Percentiles rank a stretch among this genome's conserved stretches.
These are phyloP conservation scores for Rousettus madagascariensis DNA, from an alignment of 2,797 vertebrate genomes.

Conservation along the genomic window DNA sequence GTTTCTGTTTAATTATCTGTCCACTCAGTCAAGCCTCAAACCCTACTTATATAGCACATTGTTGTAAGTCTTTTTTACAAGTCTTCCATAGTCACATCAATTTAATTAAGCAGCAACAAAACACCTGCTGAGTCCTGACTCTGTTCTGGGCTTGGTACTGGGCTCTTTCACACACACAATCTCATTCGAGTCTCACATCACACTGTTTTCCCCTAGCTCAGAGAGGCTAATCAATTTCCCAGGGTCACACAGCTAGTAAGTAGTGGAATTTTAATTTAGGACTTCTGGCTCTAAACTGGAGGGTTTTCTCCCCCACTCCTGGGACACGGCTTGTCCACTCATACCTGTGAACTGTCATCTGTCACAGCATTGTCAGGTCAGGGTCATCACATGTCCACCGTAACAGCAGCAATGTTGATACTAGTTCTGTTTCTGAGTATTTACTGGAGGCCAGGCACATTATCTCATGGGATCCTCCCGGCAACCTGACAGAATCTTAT, in stretches of 20 bases:
- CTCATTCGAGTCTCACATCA: neutral
- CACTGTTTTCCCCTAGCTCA: neutral
- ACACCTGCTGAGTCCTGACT: neutral
- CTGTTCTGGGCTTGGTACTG: neutral
- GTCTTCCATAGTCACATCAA: neutral
- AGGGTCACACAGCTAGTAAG: neutral
- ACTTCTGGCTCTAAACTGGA: neutral
- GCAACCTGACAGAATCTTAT: neutral
- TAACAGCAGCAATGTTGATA: neutral
- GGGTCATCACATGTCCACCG: fast-evolving
- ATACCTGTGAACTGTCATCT: neutral
- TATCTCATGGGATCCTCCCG: neutral
- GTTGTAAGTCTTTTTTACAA: neutral
- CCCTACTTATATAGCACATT: neutral
- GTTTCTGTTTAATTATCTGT: neutral
- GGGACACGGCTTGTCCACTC: neutral
- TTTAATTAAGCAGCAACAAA: neutral
- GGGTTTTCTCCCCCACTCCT: neutral
- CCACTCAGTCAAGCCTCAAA: neutral
- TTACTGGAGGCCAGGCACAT: neutral
- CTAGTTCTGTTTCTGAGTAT: neutral
- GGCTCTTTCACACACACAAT: neutral
- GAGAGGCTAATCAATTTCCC: neutral
- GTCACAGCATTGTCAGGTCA: neutral
- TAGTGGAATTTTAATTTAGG: neutral